Percentiles rank a stretch among this genome's conserved stretches.
phyloP scores from a whole-genome alignment of 2,888 invertebrate species.

The Beris chalybata region DNA sequence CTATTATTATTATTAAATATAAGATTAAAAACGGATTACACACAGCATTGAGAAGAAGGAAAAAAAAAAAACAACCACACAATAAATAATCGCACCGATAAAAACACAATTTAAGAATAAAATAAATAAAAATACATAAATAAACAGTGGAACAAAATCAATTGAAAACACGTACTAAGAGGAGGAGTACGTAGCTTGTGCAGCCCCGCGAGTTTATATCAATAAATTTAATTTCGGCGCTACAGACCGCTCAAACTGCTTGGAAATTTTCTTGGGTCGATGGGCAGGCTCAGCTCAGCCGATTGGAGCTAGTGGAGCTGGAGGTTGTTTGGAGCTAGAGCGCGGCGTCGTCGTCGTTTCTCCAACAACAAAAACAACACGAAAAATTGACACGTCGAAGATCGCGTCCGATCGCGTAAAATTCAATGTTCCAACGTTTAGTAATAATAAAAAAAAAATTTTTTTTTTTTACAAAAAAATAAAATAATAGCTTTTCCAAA shows the following conservation, averaged over 20 bases:
- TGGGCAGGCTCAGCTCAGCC: conserved; percentile 13
- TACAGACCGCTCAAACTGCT: conserved; percentile 19
- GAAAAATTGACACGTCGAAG: conserved; percentile 21
- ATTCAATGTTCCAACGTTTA: too few relatives aligned
- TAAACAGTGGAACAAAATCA: too few relatives aligned
- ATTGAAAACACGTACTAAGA: conserved; percentile 23
- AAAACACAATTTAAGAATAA: too few relatives aligned
- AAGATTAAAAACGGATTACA: too few relatives aligned
- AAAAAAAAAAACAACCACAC: too few relatives aligned
- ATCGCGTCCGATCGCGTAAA: background rate
- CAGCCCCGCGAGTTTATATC: conserved; percentile 31
- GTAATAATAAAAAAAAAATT: too few relatives aligned
- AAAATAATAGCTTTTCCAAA: too few relatives aligned
- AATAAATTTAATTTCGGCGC: conserved; percentile 32
- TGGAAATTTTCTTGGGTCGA: conserved; percentile 21
- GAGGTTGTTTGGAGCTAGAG: conserved; percentile 6
- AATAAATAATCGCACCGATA: too few relatives aligned
- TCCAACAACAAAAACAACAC: conserved; percentile 5
- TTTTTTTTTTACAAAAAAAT: too few relatives aligned
- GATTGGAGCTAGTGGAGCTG: conserved; percentile 21
- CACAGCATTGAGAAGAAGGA: too few relatives aligned
- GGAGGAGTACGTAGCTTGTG: conserved; percentile 23
- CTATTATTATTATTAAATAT: too few relatives aligned
- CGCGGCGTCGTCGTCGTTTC: background rate
- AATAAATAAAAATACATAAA: too few relatives aligned